A percentile compares a stretch with the other conserved stretches of the same genome.
These are phyloP conservation scores for Cryptophagus acutangulus DNA, from an alignment of 2,888 invertebrate species.

Conservation along the genomic window DNA sequence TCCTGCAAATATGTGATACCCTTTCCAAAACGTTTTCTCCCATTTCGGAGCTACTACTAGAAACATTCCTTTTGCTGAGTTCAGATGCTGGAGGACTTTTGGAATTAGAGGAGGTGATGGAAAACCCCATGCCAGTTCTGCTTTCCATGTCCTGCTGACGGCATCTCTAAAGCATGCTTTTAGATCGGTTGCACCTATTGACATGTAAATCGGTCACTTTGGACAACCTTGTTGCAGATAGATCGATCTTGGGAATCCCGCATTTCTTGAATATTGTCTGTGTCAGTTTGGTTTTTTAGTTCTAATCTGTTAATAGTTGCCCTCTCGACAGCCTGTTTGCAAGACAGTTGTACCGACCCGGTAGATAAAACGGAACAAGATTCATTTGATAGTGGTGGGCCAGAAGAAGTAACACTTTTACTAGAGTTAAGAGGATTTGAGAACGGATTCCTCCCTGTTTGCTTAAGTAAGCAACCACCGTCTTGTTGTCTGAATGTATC, in stretches of 20 bases:
- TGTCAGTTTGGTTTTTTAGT: constrained; percentile 12
- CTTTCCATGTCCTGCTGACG: constrained; percentile 18
- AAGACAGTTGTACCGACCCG: constrained; percentile 20
- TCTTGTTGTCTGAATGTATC: constrained; percentile 8
- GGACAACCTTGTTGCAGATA: constrained; percentile 19
- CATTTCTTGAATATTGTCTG: constrained; percentile 17
- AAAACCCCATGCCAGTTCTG: constrained; percentile 27
- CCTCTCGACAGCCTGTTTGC: constrained; percentile 18
- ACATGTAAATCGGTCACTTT: constrained; percentile 16
- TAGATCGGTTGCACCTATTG: constrained; percentile 10
- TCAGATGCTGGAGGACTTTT: constrained; percentile 25
- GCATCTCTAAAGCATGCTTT: constrained; percentile 17
- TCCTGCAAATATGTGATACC: constrained; percentile 33
- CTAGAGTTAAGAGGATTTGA: not conserved
- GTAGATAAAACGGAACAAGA: constrained; percentile 9
- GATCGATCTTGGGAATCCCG: constrained; percentile 18
- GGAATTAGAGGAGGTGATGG: constrained; percentile 33
- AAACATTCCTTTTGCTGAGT: constrained; percentile 23
- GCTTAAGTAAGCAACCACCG: not conserved
- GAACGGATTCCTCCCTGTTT: constrained; percentile 8
- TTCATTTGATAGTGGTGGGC: constrained; percentile 1
- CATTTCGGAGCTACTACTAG: constrained; percentile 28
- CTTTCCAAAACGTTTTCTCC: constrained; percentile 28
- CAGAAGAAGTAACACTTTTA: not conserved
- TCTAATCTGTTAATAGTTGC: constrained; percentile 17